Base-by-base conservation (phyloP, 2,113 vertebrate species). In the Bostrychus sinensis region DNA sequence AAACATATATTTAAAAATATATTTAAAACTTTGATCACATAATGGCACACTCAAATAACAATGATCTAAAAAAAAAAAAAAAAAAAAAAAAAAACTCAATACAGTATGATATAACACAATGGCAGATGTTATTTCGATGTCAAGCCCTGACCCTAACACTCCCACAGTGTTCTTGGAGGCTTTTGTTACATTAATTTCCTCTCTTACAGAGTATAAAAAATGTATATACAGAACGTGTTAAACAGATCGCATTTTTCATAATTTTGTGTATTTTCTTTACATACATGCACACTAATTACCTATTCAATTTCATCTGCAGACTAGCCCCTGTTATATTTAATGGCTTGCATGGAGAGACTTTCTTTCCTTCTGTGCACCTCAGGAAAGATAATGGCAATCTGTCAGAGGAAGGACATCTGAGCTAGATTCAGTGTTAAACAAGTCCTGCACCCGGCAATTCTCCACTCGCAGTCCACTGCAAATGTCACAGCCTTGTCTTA, bases 301-400 rank as follows among this genome's bases (percentile, higher is more conserved):
- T 70, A 77, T 80, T 72, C 17, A 80, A 62, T 79, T 80, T 62
- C 39, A 51, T 58, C 62, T 60, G 54, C 22, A 48, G 30, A 55
- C 51, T 37, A 46, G 54, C 37, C 56, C 60, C 48, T 67, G 76
- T 81, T 63, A 64, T 46, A 75, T 77, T 62, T 66, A 80, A 84
- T 66, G 63, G 65, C 59, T 62, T 42, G 26, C 12, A 37, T 13
- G 64, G 63, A 62, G 70, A 70, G 67, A 56, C 51, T 62, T 54
- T n/a, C 50, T 48, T 48, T 69, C 41, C 39, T 41, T 59, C 38
- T 56, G 23, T 70, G 19, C 12, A 64, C 30, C 42, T 70, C 20
- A 60, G 54, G 57, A 54, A 38, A 80, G 66, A 78, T 73, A 82
- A 80, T 84, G 59, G 10, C 70, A 51, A 12, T 70, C 59, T 72